phyloP scores from a whole-genome alignment of 1,140 invertebrate genomes.

The Araneus ventricosus region DNA sequence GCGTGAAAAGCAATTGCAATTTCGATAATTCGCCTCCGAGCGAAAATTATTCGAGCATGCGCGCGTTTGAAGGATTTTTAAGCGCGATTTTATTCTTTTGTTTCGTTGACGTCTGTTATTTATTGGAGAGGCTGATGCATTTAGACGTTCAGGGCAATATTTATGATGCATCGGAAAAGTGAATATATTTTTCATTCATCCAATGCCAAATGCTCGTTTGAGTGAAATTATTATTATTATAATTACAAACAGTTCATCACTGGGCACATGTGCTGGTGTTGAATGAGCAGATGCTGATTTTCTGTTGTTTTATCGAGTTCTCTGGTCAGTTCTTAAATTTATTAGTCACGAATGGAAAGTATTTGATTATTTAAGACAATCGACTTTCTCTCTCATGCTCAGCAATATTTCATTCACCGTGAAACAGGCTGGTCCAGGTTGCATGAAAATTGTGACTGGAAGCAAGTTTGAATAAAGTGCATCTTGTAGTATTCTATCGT shows the following conservation, averaged over 20 bases:
- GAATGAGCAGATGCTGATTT: not conserved
- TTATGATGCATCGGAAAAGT: slow-evolving; percentile 2
- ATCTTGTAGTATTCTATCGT: too few relatives aligned
- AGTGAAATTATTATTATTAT: slow-evolving; percentile 23
- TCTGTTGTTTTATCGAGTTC: too few relatives aligned
- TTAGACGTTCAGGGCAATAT: not conserved
- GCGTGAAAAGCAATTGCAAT: not conserved
- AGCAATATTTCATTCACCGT: too few relatives aligned
- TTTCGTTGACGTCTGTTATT: not conserved
- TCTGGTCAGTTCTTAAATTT: too few relatives aligned
- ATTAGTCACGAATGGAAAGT: too few relatives aligned
- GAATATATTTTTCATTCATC: not conserved
- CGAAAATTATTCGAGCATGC: not conserved
- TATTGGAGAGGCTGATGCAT: not conserved
- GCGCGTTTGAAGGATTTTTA: not conserved
- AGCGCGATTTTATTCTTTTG: not conserved
- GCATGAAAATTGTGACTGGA: too few relatives aligned
- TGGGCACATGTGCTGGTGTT: not conserved
- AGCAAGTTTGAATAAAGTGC: too few relatives aligned
- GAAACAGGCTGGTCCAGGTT: too few relatives aligned
- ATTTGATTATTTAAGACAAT: too few relatives aligned
- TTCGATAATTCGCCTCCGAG: slow-evolving; percentile 49
- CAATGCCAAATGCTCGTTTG: not conserved
- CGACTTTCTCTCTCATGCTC: too few relatives aligned
- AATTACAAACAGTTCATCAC: not conserved